Conservation (phyloP, 2,797 vertebrate genomes). For the Saxicola maurus region DNA sequence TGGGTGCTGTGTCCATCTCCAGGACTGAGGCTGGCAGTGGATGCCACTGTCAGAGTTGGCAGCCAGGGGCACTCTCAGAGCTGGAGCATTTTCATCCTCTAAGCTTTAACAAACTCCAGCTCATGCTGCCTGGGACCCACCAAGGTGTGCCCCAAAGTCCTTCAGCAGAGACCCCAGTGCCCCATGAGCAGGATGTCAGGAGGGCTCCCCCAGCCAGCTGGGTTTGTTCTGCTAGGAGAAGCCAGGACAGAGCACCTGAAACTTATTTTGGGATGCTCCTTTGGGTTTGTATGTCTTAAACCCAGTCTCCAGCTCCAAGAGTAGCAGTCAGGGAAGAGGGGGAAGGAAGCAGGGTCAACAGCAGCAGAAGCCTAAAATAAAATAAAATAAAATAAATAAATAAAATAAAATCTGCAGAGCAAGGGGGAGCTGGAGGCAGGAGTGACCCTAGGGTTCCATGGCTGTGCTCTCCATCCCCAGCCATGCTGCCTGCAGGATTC, state of each 20-base stretch:
- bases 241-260: not conserved
- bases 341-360: not conserved
- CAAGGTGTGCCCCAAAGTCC: not conserved
- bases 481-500: not conserved
- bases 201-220: rapidly evolving
- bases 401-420: not conserved
- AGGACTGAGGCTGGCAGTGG: not conserved
- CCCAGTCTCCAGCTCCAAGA: not conserved
- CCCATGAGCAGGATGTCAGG: not conserved
- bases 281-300: not conserved
- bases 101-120: not conserved
- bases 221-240: not conserved
- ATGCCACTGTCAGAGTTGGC: not conserved
- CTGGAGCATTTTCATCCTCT: not conserved
- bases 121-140: not conserved
- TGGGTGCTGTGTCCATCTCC: not conserved
- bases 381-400: no score
- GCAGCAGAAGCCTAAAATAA: not conserved
- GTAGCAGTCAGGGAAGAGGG: not conserved
- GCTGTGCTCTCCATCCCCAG: not conserved
- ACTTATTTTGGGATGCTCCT: not conserved
- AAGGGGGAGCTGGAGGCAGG: not conserved
- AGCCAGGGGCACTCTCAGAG: not conserved
- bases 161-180: not conserved
- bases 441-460: not conserved